Base-by-base conservation (phyloP, 1,140 invertebrate species). In the Druon quercuslanigerum region DNA sequence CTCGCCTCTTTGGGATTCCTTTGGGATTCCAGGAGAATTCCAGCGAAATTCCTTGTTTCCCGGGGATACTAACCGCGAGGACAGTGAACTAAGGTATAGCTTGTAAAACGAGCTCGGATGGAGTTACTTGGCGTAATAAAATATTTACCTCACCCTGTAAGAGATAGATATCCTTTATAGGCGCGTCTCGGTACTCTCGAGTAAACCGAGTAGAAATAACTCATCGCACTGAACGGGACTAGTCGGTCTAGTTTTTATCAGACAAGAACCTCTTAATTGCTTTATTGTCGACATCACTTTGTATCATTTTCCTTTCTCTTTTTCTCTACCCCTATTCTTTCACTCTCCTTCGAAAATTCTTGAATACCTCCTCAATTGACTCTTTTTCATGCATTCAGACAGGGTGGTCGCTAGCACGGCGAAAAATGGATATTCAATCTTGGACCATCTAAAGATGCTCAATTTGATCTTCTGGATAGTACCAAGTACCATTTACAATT, bases 1-100 rank as follows among this genome's bases (percentile, higher is more conserved):
- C 56, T 71, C 19, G 33, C 50, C 33, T 25, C 50, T 20, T 71
- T 11, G 13, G 46, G 12, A 76, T 56, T 72, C 40, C 70, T 25
- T 7, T 16, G 70, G 40, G 54, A 72, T 76, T 76, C 66, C 70
- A 54, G 13, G 16, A 33, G 19, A 71, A 76, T 76, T 76, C 75
- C 51, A 40, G 70, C 52, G 9, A 50, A 76, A 76, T 72, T 72
- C 75, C 75, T 52, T 33, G 57, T 71, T 71, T 52, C n/a, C 46
- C 17, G 14, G 50, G 51, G 70, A 76, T 72, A 72, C 50, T 72
- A 72, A 72, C 66, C 52, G 14, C 51, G 33, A 54, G 52, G 52
- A 19, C 71, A 74, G 73, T 56, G 73, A 66, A 75, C 73, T 9
- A 52, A 66, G 60, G 60, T 46, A 8, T 11, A 46, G 40, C 40